phyloP scores from a whole-genome alignment of 2,888 invertebrate genomes.

The Venustoraphidia nigricollis region DNA sequence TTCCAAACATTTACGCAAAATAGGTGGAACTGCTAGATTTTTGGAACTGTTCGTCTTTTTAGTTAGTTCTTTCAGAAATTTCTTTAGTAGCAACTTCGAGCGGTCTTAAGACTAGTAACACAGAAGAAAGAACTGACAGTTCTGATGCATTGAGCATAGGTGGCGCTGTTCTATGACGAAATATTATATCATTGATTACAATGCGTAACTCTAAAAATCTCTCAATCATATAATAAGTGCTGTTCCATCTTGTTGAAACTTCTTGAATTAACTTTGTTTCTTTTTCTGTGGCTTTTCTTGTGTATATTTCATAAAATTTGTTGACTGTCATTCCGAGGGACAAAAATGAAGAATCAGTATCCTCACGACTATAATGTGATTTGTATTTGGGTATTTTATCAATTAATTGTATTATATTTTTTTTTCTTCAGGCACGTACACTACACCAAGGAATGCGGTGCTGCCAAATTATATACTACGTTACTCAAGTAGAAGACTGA shows the following conservation, averaged over 20 bases:
- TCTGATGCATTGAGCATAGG: constrained; percentile 18
- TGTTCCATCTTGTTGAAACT: constrained; percentile 18
- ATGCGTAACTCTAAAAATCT: constrained; percentile 18
- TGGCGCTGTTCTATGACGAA: constrained; percentile 16
- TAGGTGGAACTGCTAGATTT: too few relatives aligned
- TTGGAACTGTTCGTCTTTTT: constrained; percentile 8
- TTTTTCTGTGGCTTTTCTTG: constrained; percentile 9
- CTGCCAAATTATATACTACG: too few relatives aligned
- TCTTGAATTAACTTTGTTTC: constrained; percentile 16
- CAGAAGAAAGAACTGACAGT: constrained; percentile 13
- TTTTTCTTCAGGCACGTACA: too few relatives aligned
- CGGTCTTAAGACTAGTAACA: constrained; percentile 16
- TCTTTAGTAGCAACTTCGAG: constrained; percentile 20
- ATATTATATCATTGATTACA: constrained; percentile 16
- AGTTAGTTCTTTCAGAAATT: constrained; percentile 17
- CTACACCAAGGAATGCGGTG: too few relatives aligned
- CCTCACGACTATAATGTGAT: too few relatives aligned
- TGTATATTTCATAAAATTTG: too few relatives aligned
- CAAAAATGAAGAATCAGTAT: too few relatives aligned
- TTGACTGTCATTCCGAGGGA: too few relatives aligned
- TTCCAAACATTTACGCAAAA: too few relatives aligned
- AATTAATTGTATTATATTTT: too few relatives aligned
- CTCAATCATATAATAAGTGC: constrained; percentile 17
- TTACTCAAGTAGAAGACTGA: too few relatives aligned
- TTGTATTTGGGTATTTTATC: too few relatives aligned